Percentiles rank a stretch among this genome's conserved stretches.
phyloP scores from a whole-genome alignment of 2,797 vertebrate species.

The Geotria australis region DNA sequence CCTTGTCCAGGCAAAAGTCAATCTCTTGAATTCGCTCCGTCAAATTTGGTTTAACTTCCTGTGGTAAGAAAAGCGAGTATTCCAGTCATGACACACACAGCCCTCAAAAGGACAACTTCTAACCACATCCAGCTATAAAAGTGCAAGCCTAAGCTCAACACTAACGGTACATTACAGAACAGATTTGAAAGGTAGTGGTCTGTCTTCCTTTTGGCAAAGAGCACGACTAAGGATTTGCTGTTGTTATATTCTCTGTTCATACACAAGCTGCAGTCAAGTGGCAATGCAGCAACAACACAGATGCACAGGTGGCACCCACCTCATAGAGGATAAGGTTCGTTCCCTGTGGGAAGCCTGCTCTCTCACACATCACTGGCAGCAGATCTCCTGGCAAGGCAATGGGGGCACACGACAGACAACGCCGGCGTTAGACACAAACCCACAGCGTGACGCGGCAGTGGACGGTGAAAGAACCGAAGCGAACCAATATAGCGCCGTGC shows the following conservation, averaged over 20 bases:
- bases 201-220: no score
- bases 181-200: no score
- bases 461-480: not conserved
- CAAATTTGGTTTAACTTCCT: constrained; percentile 99
- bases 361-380: constrained; percentile 95
- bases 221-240: no score
- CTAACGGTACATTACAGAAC: no score
- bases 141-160: no score
- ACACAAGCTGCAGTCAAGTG: no score
- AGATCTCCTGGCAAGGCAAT: constrained; percentile 41
- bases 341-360: constrained; percentile 98
- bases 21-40: constrained; percentile 98
- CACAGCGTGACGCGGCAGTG: no score
- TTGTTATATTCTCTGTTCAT: no score
- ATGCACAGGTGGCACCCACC: constrained; percentile 14
- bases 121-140: not conserved
- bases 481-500: not conserved
- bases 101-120: not conserved
- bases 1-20: constrained; percentile 95
- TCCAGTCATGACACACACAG: not conserved
- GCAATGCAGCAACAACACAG: no score
- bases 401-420: no score
- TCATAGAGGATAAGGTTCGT: constrained; percentile 99
- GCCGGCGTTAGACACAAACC: no score
- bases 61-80: constrained; percentile 3